Conservation (phyloP, 2,888 invertebrate genomes). For the Campopleginae sp. region DNA sequence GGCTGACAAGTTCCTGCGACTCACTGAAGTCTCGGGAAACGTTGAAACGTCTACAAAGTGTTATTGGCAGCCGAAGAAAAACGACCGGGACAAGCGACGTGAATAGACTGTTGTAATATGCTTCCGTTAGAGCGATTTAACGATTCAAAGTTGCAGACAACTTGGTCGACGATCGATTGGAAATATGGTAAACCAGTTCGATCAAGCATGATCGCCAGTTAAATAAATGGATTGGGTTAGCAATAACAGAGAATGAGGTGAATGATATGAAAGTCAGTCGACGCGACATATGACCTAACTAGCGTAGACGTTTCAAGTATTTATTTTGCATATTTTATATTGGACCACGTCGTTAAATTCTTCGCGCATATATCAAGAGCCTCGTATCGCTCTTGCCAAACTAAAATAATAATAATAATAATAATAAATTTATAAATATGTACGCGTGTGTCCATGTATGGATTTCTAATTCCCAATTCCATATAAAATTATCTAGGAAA, state of each 20-base stretch:
- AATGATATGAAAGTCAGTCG: constrained; percentile 61
- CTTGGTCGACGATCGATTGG: background rate
- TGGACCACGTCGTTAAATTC: constrained; percentile 17
- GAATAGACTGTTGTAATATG: constrained; percentile 13
- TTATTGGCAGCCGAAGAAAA: background rate
- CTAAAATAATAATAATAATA: background rate
- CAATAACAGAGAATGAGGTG: constrained; percentile 2
- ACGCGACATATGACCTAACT: constrained; percentile 72
- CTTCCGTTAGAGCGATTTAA: constrained; percentile 46
- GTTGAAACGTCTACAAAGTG: background rate
- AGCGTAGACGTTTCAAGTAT: constrained; percentile 67
- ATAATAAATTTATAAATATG: background rate
- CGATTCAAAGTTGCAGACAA: constrained; percentile 1
- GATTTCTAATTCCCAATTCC: background rate
- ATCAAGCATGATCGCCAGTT: constrained; percentile 10
- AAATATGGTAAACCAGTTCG: constrained; percentile 25
- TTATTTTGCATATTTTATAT: constrained; percentile 30
- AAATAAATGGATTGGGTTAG: constrained; percentile 15
- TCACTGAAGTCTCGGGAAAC: constrained; percentile 37
- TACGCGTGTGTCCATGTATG: background rate
- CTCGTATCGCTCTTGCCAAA: background rate
- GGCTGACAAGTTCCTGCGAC: background rate
- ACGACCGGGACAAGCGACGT: constrained; percentile 29
- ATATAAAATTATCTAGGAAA: background rate
- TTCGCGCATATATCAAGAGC: background rate